Evolutionary conservation across 2,888 invertebrate species (phyloP).

Genomic region (Acrocyrtus sp.): DNA sequence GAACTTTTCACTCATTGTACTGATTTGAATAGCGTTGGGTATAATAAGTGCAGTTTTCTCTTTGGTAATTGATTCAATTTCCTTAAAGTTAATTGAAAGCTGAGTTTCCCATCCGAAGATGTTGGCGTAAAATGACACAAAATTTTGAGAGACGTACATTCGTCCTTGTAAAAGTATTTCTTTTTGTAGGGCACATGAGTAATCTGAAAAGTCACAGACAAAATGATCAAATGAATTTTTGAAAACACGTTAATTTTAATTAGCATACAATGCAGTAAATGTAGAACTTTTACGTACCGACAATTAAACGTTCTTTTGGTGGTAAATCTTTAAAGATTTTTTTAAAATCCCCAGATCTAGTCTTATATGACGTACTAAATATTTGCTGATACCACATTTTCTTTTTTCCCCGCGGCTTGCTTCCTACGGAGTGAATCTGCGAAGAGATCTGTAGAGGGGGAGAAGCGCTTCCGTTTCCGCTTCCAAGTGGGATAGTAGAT

Average conservation of each 20-base stretch:
- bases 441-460: slow-evolving; percentile 5
- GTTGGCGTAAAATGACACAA: slow-evolving; percentile 96
- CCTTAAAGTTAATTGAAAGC: slow-evolving; percentile 86
- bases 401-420: slow-evolving; percentile 56
- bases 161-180: slow-evolving; percentile 97
- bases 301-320: slow-evolving; percentile 89
- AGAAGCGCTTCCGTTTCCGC: not conserved
- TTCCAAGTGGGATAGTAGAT: not conserved
- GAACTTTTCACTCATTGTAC: slow-evolving; percentile 80
- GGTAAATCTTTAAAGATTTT: slow-evolving; percentile 92
- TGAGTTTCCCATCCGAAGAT: slow-evolving; percentile 96
- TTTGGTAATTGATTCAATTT: slow-evolving; percentile 93
- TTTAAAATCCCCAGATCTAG: slow-evolving; percentile 91
- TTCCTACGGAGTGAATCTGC: not conserved
- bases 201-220: slow-evolving; percentile 89
- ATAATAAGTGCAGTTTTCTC: slow-evolving; percentile 94
- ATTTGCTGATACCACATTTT: slow-evolving; percentile 64
- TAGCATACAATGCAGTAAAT: not conserved
- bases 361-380: slow-evolving; percentile 87
- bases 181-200: slow-evolving; percentile 95
- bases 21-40: slow-evolving; percentile 93
- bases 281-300: slow-evolving; percentile 75
- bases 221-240: slow-evolving; percentile 48
- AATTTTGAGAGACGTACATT: slow-evolving; percentile 93
- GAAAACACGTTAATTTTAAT: not conserved